Conservation (phyloP, 2,888 invertebrate genomes). For the Agapostemon virescens region DNA sequence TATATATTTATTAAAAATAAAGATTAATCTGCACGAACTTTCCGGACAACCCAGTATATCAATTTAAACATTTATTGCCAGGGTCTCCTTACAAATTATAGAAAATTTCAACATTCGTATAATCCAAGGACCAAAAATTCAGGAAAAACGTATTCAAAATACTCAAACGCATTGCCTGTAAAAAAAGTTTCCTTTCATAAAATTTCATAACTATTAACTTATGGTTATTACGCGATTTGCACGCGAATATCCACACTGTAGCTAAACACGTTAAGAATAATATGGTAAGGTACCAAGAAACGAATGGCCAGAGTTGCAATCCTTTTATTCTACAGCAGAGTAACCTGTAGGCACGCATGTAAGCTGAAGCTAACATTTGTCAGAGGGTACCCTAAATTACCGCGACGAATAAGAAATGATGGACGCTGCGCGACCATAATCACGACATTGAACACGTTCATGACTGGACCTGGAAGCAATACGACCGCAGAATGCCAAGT, state of each 20-base stretch:
- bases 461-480: slow-evolving; percentile 37
- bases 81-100: no score
- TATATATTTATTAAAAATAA: no score
- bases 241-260: not conserved
- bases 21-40: no score
- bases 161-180: no score
- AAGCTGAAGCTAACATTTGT: not conserved
- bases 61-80: no score
- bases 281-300: not conserved
- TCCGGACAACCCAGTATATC: no score
- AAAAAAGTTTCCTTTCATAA: not conserved
- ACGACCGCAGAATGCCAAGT: slow-evolving; percentile 55
- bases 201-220: no score
- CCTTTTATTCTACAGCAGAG: not conserved
- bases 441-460: slow-evolving; percentile 9
- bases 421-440: slow-evolving; percentile 1
- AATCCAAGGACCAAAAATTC: no score
- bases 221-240: not conserved
- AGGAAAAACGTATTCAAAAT: no score
- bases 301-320: not conserved
- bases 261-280: not conserved
- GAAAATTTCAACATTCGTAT: no score
- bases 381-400: not conserved
- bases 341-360: not conserved
- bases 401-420: not conserved